Evolutionary conservation across 2,797 vertebrate genomes (phyloP).

Genomic region (Thripadectes ignobilis): DNA sequence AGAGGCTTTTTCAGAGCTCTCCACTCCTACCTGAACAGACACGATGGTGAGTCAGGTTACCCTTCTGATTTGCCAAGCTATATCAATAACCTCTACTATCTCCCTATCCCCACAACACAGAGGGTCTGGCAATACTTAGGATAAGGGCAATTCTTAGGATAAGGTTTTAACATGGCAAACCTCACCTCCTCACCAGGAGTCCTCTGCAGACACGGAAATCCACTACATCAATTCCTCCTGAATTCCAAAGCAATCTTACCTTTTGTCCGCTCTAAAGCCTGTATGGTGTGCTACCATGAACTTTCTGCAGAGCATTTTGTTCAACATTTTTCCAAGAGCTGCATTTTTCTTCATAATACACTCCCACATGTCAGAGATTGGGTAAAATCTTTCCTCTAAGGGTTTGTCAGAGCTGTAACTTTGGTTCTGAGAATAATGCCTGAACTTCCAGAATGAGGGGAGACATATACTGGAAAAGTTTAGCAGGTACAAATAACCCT

Average conservation of each 20-base stretch:
- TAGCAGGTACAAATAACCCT: neutral
- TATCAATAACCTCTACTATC: neutral
- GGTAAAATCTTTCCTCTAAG: neutral
- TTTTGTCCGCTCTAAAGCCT: neutral
- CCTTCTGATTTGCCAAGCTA: neutral
- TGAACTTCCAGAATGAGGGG: neutral
- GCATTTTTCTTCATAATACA: neutral
- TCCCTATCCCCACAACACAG: neutral
- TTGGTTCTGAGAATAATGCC: neutral
- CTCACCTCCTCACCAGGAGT: neutral
- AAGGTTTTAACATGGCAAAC: neutral
- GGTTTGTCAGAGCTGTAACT: neutral
- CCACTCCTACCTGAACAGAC: neutral
- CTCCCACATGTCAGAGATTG: neutral
- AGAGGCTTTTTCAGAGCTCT: neutral
- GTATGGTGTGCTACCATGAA: fast-evolving
- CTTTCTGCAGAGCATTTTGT: neutral
- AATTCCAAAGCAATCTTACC: neutral
- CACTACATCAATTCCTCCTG: neutral
- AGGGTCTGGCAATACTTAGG: neutral
- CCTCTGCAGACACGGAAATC: neutral
- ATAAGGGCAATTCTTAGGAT: neutral
- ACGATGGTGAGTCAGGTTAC: neutral
- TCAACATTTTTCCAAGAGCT: neutral
- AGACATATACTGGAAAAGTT: neutral